Base-by-base conservation (phyloP, 2,888 invertebrate species). In the Ellobium chinense region DNA sequence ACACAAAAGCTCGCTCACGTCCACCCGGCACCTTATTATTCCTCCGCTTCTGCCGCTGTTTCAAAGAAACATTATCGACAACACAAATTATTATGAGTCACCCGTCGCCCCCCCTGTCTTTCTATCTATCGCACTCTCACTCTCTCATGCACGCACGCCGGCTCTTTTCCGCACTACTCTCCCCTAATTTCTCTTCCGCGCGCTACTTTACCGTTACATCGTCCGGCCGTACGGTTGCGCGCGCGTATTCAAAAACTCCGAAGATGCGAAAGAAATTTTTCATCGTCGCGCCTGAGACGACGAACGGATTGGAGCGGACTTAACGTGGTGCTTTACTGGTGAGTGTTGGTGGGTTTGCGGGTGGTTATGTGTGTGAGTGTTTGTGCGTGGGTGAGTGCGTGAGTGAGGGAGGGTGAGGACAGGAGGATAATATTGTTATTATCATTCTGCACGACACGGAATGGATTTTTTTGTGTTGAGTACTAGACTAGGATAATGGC, bases 401-500 rank as follows among this genome's bases (percentile, higher is more conserved):
- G 27, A 34, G 60, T 69, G 37, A 21, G 36, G 2, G 24, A 18
- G 39, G 69, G 36, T 5, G 24, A 21, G 69, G 69, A 54, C 69
- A 54, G 69, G 5, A 37, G 68, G n/a, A n/a, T 39, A 68, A 68
- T 68, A 68, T 7, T 39, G 37, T 39, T 65, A 62, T 62, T 27
- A 65, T 65, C 68, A 68, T 39, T 12, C 21, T 39, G 68, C 68
- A 39, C 39, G 68, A 39, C 39, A 37, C 2, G 14, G n/a, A 39
- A 68, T 27, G 27, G 39, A 39, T 27, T 68, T 39, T 68, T 68
- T 68, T 39, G 46, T 12, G 46, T 46, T 46, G 46, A 46, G 46
- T 46, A n/a, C n/a, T n/a, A n/a, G n/a, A n/a, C n/a, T n/a, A n/a
- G 46, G 46, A 46, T 46, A 46, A 46, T 46, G 46, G 9, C n/a